Base-by-base conservation (phyloP, 2,797 vertebrate species). In the Helicolenus hilgendorfi region DNA sequence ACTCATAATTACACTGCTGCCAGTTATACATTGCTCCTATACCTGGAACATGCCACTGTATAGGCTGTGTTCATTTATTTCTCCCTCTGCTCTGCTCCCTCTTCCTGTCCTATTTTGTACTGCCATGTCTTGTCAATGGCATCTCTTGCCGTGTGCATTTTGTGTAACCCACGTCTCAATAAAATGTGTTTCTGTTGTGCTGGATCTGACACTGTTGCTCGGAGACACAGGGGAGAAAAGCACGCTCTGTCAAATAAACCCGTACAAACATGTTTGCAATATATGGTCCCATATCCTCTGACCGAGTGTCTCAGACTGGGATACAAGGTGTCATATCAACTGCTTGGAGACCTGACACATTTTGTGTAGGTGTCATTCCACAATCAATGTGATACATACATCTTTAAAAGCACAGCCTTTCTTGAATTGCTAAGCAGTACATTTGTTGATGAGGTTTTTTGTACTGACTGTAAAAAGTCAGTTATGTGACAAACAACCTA, bases 1-100 rank as follows among this genome's bases (percentile, higher is more conserved):
- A 55, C 68, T 87, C 33, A 59, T 70, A 55, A 79, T 79, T 24
- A 60, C 31, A 53, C 58, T 29, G 53, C 69, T 71, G 77, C 58
- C 62, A 36, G 41, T 62, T 56, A 65, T 22, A 33, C 20, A 35
- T 68, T 45, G 11, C 20, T 36, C 24, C 20, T 71, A 53, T 53
- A 26, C 49, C 14, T 72, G 64, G 55, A 49, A 55, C 53, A 11
- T 20, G 4, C 18, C 3, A 4, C 33, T 22, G 26, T 22, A 22
- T 7, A 4, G 11, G 11, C 24, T 72, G 27, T 36, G 7, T 36
- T 14, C n/a, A 10, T 68, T 8, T 58, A 49, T 82, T 27, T 77
- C 56, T 83, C 36, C 11, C n/a, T 41, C 20, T 53, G 49, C 7
- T 68, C 18, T 27, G 13, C 26, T 27, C 26, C 26, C 3, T 11